Percentiles rank a stretch among this genome's conserved stretches.
Evolutionary conservation across 2,797 vertebrate species (phyloP).

Genomic region (Epinephelus awoara): DNA sequence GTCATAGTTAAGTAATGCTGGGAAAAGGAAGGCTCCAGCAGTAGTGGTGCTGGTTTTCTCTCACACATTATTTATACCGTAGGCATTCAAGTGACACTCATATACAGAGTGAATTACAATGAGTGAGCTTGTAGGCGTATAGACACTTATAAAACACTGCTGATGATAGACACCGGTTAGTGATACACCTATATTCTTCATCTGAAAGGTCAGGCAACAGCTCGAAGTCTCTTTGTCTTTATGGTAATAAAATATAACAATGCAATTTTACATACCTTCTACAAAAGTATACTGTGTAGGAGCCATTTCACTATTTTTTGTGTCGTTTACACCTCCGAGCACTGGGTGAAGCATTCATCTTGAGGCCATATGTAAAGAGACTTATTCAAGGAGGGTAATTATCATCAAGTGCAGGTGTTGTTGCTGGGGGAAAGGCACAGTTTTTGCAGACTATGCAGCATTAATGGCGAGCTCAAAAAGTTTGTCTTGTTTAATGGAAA

Average conservation of each 20-base stretch:
- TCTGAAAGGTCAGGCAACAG: constrained; percentile 29
- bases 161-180: constrained; percentile 32
- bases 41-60: constrained; percentile 29
- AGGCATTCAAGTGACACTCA: constrained; percentile 62
- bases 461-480: neutral
- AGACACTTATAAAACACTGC: constrained; percentile 40
- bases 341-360: constrained; percentile 1
- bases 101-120: constrained; percentile 51
- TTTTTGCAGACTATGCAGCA: constrained; percentile 8
- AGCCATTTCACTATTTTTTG: constrained; percentile 23
- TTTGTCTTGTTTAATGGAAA: neutral
- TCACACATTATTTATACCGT: constrained; percentile 69
- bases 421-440: neutral
- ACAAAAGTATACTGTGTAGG: neutral
- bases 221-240: neutral
- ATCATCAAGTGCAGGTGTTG: constrained; percentile 26
- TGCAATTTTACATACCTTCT: neutral
- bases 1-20: constrained; percentile 61
- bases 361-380: constrained; percentile 9
- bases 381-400: constrained; percentile 31
- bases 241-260: neutral
- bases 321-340: constrained; percentile 25
- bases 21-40: constrained; percentile 36
- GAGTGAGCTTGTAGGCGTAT: constrained; percentile 53
- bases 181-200: neutral